Evolutionary conservation across 2,113 vertebrate genomes (phyloP), one percentile per base, ranked within the genome.

Genomic region (Himantopus leucocephalus): DNA sequence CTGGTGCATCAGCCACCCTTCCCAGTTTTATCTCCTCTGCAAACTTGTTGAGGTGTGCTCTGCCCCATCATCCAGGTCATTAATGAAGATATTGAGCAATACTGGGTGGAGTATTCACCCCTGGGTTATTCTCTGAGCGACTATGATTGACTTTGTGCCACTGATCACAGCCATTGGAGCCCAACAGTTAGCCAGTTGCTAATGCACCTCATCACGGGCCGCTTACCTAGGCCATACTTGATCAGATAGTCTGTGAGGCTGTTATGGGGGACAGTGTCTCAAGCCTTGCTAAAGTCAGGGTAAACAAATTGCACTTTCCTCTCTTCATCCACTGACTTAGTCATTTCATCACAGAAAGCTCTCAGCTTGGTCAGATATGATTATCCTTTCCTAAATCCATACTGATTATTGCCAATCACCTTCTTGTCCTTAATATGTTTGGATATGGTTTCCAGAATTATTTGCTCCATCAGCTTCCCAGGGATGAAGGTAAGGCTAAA

Each of bases 101-200:
- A 59, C 10, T 48, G 68, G 73, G 37, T n/a, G 19, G 8, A 8
- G 30, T 26, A 30, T 55, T 53, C 59, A 43, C 7, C 15, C 19
- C 63, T 41, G 62, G 30, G 23, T 78, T 83, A 84, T 62, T 50
- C 32, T 32, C 32, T 41, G 41, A 45, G 58, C 0, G 0, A 29
- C 30, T 52, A 16, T 0, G 0, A 45, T 48, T 9, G 8, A 1
- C 22, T 64, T 45, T 0, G 3, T 75, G 18, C 39, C 30, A 26
- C 19, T 6, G 45, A 41, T 53, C n/a, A 12, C 37, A n/a, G 23
- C 43, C 30, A 29, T 26, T 53, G 34, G 14, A 47, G 50, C 37
- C 14, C 29, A 56, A 26, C 32, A 43, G 39, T 43, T 14, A n/a
- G n/a, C 58, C 50, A 10, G 13, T 45, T 83, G 34, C 39, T n/a